Conservation (phyloP, 2,797 vertebrate species). For the Nasua narica region DNA sequence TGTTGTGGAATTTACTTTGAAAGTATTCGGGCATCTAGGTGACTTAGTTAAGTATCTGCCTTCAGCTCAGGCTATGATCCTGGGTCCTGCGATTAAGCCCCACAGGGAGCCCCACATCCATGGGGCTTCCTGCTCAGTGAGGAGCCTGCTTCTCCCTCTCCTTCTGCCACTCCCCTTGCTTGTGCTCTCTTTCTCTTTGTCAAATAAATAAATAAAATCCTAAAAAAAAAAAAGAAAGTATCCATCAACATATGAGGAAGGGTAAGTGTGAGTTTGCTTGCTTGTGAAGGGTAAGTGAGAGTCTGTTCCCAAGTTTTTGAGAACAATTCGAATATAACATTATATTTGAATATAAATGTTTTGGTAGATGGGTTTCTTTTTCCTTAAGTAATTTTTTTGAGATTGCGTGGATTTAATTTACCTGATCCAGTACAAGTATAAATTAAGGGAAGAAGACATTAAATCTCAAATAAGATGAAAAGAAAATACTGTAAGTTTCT, state of each 20-base stretch:
- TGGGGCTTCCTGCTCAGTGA: neutral
- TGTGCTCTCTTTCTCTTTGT: neutral
- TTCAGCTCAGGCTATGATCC: neutral
- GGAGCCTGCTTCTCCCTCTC: neutral
- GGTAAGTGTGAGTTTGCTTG: neutral
- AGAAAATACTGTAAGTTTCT: neutral
- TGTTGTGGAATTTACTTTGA: neutral
- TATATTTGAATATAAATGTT: neutral
- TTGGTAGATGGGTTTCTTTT: neutral
- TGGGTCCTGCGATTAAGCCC: neutral
- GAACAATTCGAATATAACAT: neutral
- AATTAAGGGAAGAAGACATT: neutral
- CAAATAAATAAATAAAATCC: neutral
- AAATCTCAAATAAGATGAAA: constrained; percentile 4
- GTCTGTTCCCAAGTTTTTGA: neutral
- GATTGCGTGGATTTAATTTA: neutral
- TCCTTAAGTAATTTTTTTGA: neutral
- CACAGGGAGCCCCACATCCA: neutral
- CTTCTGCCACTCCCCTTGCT: neutral
- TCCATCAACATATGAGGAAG: neutral
- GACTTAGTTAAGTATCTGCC: neutral
- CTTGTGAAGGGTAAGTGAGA: too few species aligned
- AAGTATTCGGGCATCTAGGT: neutral
- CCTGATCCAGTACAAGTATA: neutral
- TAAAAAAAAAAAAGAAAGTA: neutral